Percentiles rank a stretch among this genome's conserved stretches.
These are phyloP conservation scores for Drosophila yooni DNA, from an alignment of 2,888 invertebrate species.

Conservation along the genomic window DNA sequence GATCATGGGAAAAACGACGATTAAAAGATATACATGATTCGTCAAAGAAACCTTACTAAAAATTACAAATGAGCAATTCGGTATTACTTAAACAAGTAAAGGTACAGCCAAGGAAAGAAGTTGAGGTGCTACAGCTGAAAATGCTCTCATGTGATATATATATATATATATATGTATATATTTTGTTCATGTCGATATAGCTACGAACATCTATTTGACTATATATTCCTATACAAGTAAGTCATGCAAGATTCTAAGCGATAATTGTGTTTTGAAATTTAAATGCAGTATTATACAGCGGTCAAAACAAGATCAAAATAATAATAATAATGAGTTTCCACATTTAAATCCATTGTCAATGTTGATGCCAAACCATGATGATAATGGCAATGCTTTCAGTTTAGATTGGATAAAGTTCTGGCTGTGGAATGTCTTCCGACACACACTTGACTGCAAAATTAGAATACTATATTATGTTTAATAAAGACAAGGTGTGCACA, in stretches of 20 bases:
- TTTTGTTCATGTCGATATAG: not conserved
- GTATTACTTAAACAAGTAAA: not conserved
- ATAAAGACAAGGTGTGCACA: not conserved
- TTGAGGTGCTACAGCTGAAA: not conserved
- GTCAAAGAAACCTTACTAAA: too few relatives aligned
- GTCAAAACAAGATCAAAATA: too few relatives aligned
- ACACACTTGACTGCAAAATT: not conserved
- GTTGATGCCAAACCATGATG: not conserved
- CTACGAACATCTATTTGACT: not conserved
- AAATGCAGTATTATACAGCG: too few relatives aligned
- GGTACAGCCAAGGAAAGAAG: not conserved
- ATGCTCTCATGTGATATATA: not conserved
- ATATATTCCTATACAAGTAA: not conserved
- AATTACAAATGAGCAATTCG: too few relatives aligned
- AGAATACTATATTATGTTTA: not conserved
- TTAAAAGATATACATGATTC: too few relatives aligned
- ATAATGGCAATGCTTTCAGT: not conserved
- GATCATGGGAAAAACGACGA: too few relatives aligned
- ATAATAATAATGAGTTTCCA: not conserved
- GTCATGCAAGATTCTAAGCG: not conserved
- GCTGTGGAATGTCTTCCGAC: not conserved
- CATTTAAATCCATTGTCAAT: not conserved
- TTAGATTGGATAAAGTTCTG: not conserved
- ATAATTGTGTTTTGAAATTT: too few relatives aligned
- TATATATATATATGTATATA: too few relatives aligned